Base-by-base conservation (phyloP, 1,140 invertebrate species). In the Drosophila biarmipes region DNA sequence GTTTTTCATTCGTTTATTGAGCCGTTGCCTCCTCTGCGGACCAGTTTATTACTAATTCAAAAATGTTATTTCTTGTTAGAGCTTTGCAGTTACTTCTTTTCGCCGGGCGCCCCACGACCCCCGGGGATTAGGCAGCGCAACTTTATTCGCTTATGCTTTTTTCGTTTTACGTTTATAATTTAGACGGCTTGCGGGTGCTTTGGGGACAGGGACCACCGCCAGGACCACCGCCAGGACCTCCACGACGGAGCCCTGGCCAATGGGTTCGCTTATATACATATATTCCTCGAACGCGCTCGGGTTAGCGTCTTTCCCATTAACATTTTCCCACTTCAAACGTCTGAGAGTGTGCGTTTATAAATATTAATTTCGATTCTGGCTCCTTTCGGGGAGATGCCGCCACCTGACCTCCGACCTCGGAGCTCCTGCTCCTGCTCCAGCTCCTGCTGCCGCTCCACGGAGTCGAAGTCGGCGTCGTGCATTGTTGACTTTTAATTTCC, bases 21-120 rank as follows among this genome's bases (percentile, higher is more conserved):
- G 71, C 71, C 64, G 57, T 40, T 64, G 59, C 53, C 68, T 56
- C 40, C 68, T 49, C 61, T 38, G 56, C 63, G 81, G 78, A 80
- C 79, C 84, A 80, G 84, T 87, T 87, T 87, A 87, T 87, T 84
- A 87, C 84, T 87, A 87, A 87, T 87, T 89, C 79, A 87, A 75
- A 89, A 84, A 87, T 89, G 75, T 87, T 84, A 69, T 78, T 79
- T 79, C 84, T 89, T 89, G 84, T 80, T 75, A 78, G 78, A 66
- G 84, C 69, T 72, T 74, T 75, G 48, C 73, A 77, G 63, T 73
- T 61, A 38, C 72, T 35, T 45, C 10, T 27, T 40, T 43, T 54
- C 29, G 38, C 24, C 14, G 61, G 45, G 58, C 27, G 51, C 24
- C 37, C 6, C 53, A 27, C 27, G 53, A 63, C 31, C 82, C 48